Conservation (phyloP, 2,888 invertebrate species). For the Agrochola lota region DNA sequence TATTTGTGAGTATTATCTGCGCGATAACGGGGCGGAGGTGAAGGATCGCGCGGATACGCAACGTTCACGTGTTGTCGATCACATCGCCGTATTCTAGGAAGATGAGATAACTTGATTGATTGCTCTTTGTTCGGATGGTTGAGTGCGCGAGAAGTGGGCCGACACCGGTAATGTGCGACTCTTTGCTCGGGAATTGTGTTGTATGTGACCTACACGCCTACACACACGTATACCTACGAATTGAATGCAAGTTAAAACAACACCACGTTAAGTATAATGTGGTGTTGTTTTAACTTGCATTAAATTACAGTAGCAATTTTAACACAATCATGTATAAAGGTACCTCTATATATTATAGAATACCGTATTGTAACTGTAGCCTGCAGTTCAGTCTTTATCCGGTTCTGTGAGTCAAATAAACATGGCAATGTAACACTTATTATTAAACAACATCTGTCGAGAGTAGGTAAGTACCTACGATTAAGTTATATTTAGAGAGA, state of each 20-base stretch:
- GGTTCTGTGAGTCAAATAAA: neutral
- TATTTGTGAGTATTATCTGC: constrained; percentile 81
- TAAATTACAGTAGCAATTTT: neutral
- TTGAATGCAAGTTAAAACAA: too few relatives aligned
- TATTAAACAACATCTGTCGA: neutral
- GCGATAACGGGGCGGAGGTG: constrained; percentile 79
- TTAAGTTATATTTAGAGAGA: constrained; percentile 21
- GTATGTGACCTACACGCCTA: neutral
- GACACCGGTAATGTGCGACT: constrained; percentile 34
- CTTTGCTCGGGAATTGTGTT: neutral
- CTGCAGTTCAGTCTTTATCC: neutral
- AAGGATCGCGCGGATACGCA: constrained; percentile 81
- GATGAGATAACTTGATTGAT: constrained; percentile 81
- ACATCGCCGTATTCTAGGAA: constrained; percentile 77
- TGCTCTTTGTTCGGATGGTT: constrained; percentile 80
- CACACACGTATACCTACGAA: neutral
- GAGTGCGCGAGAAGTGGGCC: constrained; percentile 36
- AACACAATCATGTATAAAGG: neutral
- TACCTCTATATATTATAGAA: neutral
- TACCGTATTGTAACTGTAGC: neutral
- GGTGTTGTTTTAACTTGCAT: neutral
- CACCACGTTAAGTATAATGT: too few relatives aligned
- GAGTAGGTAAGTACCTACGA: neutral
- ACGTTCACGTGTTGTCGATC: constrained; percentile 81
- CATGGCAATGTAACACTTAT: neutral